Base-by-base conservation (phyloP, 2,888 invertebrate species). In the Phyto melanocephala region DNA sequence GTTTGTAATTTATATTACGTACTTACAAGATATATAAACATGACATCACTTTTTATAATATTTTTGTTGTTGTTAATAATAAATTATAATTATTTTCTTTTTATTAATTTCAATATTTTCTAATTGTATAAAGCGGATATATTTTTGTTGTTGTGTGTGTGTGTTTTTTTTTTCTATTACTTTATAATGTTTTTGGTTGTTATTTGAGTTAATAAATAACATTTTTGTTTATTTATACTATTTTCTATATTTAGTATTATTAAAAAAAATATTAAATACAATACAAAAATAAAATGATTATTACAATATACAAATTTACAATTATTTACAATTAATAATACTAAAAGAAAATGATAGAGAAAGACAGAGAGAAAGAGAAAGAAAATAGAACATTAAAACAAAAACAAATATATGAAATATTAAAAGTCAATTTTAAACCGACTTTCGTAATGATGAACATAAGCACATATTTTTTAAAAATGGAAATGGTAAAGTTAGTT, bases 21-120 rank as follows among this genome's bases (percentile, higher is more conserved):
- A 80, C 81, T 86, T 88, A 89, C 87, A 88, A 82, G 75, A 47
- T 79, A 79, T 88, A 88, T 88, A 88, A 88, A 88, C 88, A 88
- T 89, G 89, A 89, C 89, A 88, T 88, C 88, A 88, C 88, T 85
- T 88, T 88, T 88, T 84, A 88, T 79, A 86, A 88, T 89, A 88
- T 87, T 88, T 86, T 86, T 47, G 20, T 63, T 42, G 40, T 24
- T 56, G 13, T 54, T 56, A 45, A 24, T 71, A 24, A 42, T 77
- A 58, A 58, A 68, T 78, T 58, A 75, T 65, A 77, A 70, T 76
- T 76, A 47, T 78, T 68, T 63, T 37, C 52, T 22, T 47, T 45
- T 47, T 47, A 20, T 52, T 22, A 11, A 37, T 74, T 71, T 60
- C 35, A 40, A 81, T 77, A 68, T 75, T 79, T 71, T 82, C 67